A percentile compares a stretch with the other conserved stretches of the same genome.
These are phyloP conservation scores for Rhynchopsitta pachyrhyncha DNA, from an alignment of 2,113 vertebrate genomes.

Conservation along the genomic window DNA sequence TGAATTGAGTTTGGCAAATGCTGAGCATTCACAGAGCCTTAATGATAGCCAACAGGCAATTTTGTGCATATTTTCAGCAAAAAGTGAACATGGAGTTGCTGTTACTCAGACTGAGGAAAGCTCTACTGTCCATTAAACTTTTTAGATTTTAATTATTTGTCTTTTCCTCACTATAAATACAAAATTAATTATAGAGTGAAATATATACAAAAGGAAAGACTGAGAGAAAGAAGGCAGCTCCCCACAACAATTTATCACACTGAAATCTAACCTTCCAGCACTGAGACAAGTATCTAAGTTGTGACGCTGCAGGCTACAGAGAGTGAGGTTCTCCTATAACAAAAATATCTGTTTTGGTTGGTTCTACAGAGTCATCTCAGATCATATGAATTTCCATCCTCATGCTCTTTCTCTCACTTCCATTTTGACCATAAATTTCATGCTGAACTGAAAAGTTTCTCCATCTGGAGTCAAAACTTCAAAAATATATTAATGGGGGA, in stretches of 20 bases:
- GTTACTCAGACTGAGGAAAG: not conserved
- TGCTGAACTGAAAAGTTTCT: not conserved
- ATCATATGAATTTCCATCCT: not conserved
- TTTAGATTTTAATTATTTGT: not conserved
- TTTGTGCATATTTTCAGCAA: not conserved
- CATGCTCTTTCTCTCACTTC: not conserved
- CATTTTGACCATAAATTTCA: not conserved
- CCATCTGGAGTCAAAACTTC: not conserved
- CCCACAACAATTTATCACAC: not conserved
- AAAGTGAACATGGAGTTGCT: not conserved
- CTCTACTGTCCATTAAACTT: not conserved
- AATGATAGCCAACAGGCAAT: not conserved
- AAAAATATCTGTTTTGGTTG: not conserved
- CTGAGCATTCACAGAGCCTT: not conserved
- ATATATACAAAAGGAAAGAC: not conserved
- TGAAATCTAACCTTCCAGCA: not conserved
- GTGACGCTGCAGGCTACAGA: not conserved
- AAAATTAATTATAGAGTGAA: not conserved
- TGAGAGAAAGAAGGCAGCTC: not conserved
- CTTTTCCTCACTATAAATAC: not conserved
- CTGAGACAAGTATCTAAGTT: not conserved
- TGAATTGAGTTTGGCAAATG: not conserved
- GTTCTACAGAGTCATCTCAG: not conserved
- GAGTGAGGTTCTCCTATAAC: not conserved
- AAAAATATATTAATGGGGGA: not conserved